Evolutionary conservation across 1,140 invertebrate genomes (phyloP), one percentile per base, ranked within the genome.

Genomic region (Drosophila sturtevanti): DNA sequence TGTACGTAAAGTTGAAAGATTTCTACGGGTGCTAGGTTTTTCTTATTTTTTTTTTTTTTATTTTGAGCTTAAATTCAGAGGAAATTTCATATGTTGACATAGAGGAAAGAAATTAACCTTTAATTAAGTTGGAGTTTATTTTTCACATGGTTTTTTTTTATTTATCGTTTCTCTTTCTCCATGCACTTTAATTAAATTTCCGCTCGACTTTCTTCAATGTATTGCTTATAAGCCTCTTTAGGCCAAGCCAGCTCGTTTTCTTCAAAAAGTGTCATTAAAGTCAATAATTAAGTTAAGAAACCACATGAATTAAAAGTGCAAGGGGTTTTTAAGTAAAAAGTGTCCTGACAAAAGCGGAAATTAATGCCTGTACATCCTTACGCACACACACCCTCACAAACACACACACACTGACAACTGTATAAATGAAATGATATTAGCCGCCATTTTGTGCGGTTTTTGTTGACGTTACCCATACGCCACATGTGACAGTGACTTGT

Each of bases 361-460:
- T 75, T 68, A 81, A 81, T 78, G 72, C 22, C 24, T 14, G 18
- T 22, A 38, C 55, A 59, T 59, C 35, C 37, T 52, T 21, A 21
- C 41, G 10, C 41, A 21, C 16, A 34, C 31, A 34, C 2, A 24
- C n/a, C n/a, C n/a, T n/a, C 55, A 60, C 52, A 38, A 56, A 51
- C 68, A 54, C 59, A 63, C 54, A 62, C 64, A 38, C 37, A 38
- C 37, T 66, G 52, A 67, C 52, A 63, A 48, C 61, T 72, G 63
- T 81, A 79, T 81, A 81, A 81, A 82, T 84, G 48, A 81, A 84
- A 84, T 81, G 56, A 75, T 81, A 79, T 84, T 79, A 72, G 65
- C 63, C 63, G 75, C 79, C 68, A 81, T 73, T 79, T 78, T 78
- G 78, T 63, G 63, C 48, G 52, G 27, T 59, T 71, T 68, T 66